phyloP scores from a whole-genome alignment of 2,888 invertebrate species.

The Amphimallon solstitiale region DNA sequence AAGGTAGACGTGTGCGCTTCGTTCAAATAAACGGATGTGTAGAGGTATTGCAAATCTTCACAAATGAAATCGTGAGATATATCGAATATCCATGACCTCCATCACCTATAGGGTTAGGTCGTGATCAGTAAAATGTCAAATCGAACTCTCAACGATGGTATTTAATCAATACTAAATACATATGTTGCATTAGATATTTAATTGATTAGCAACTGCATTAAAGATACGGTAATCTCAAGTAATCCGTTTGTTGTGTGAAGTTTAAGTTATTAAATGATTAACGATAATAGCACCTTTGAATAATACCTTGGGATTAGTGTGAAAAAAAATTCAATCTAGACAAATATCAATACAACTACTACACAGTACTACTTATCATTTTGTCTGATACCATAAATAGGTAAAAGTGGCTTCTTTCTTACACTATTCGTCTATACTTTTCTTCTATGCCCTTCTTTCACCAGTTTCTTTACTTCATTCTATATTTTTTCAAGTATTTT shows the following conservation, averaged over 20 bases:
- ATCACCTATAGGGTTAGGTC: slow-evolving; percentile 13
- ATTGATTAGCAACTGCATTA: neutral
- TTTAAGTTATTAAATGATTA: too few relatives aligned
- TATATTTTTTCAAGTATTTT: too few relatives aligned
- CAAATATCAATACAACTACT: too few relatives aligned
- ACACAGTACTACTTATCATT: too few relatives aligned
- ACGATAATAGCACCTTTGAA: too few relatives aligned
- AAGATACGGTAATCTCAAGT: neutral
- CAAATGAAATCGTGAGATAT: slow-evolving; percentile 7
- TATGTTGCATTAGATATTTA: neutral
- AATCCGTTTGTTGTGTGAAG: neutral
- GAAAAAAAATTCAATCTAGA: too few relatives aligned
- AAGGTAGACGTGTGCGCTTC: neutral
- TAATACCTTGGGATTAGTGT: too few relatives aligned
- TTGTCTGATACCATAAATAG: too few relatives aligned
- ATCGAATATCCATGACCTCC: slow-evolving; percentile 19
- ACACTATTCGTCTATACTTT: too few relatives aligned
- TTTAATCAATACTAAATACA: neutral
- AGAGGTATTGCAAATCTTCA: neutral
- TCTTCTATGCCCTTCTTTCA: too few relatives aligned
- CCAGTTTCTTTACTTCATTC: too few relatives aligned
- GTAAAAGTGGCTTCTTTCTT: too few relatives aligned
- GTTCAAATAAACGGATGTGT: neutral
- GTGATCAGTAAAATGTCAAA: slow-evolving; percentile 19
- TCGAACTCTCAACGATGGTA: neutral